A percentile compares a stretch with the other conserved stretches of the same genome.
These are phyloP conservation scores for Cyphomyrus discorhynchus DNA, from an alignment of 2,113 vertebrate species.

Conservation along the genomic window DNA sequence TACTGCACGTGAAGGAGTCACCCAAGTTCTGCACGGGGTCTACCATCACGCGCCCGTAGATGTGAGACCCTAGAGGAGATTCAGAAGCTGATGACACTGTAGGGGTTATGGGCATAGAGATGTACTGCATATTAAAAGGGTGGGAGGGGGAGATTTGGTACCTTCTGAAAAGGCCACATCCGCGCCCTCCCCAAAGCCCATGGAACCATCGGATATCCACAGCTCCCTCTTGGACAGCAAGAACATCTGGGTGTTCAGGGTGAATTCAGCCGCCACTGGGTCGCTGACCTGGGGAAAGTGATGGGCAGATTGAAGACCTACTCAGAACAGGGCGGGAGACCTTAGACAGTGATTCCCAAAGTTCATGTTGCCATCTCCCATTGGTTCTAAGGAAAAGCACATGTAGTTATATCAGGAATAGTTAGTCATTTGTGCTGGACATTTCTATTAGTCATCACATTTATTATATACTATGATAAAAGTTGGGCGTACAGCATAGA, in stretches of 20 bases:
- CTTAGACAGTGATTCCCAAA: background rate
- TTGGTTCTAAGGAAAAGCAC: background rate
- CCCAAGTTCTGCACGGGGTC: slow-evolving; percentile 71
- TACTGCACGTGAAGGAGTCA: slow-evolving; percentile 65
- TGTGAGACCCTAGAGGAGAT: slow-evolving; percentile 51
- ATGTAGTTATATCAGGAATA: background rate
- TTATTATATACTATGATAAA: background rate
- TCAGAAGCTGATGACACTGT: background rate
- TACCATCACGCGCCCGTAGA: slow-evolving; percentile 62
- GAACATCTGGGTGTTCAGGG: slow-evolving; percentile 75
- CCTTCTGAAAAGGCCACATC: slow-evolving; percentile 71
- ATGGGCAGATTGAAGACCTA: background rate
- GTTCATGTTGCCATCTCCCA: background rate
- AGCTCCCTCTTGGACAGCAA: slow-evolving; percentile 69
- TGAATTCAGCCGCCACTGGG: slow-evolving; percentile 73
- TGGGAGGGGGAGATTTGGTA: slow-evolving; percentile 38
- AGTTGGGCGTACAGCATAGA: background rate
- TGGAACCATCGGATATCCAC: slow-evolving; percentile 71
- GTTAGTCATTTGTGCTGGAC: background rate
- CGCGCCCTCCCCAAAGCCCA: slow-evolving; percentile 71
- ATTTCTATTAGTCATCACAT: background rate
- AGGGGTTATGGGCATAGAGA: background rate
- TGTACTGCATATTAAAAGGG: background rate
- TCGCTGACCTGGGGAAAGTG: slow-evolving; percentile 63
- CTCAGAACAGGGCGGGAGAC: too few species aligned